phyloP scores from a whole-genome alignment of 1,140 invertebrate species.

The Dolichoris vasculosae region DNA sequence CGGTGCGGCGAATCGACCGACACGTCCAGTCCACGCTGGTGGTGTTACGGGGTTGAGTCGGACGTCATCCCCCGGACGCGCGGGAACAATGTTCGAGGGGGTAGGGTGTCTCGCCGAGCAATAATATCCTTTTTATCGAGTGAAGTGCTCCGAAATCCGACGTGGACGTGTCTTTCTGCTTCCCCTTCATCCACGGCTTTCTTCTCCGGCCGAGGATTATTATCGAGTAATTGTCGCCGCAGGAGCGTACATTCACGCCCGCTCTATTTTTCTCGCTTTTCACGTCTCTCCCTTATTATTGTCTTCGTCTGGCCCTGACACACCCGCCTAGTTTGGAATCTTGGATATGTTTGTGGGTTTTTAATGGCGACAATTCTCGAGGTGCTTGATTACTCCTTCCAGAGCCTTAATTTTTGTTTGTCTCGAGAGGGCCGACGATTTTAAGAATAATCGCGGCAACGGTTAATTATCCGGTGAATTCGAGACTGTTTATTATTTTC shows the following conservation, averaged over 20 bases:
- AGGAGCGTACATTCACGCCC: constrained; percentile 21
- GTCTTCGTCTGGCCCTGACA: constrained; percentile 11
- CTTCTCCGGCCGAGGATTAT: constrained; percentile 15
- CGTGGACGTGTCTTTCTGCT: background rate
- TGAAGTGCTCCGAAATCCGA: constrained; percentile 42
- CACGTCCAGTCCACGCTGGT: constrained; percentile 23
- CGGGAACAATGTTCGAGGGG: background rate
- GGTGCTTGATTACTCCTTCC: background rate
- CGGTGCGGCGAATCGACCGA: constrained; percentile 45
- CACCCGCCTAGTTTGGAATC: constrained; percentile 13
- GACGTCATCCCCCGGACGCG: background rate
- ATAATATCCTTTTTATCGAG: constrained; percentile 54
- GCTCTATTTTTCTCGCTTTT: constrained; percentile 22
- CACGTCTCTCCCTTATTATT: constrained; percentile 13
- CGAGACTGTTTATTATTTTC: background rate
- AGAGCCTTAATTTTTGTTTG: background rate
- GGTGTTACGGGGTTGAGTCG: background rate
- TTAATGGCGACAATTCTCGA: constrained; percentile 1
- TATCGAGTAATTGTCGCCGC: constrained; percentile 50
- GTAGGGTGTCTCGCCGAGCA: background rate
- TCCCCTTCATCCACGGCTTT: constrained; percentile 3
- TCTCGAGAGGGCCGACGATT: background rate
- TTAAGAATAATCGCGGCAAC: background rate
- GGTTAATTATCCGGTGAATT: background rate
- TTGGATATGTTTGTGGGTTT: constrained; percentile 23